phyloP scores from a whole-genome alignment of 2,888 invertebrate species.

The Lepeophtheirus nordmannii region DNA sequence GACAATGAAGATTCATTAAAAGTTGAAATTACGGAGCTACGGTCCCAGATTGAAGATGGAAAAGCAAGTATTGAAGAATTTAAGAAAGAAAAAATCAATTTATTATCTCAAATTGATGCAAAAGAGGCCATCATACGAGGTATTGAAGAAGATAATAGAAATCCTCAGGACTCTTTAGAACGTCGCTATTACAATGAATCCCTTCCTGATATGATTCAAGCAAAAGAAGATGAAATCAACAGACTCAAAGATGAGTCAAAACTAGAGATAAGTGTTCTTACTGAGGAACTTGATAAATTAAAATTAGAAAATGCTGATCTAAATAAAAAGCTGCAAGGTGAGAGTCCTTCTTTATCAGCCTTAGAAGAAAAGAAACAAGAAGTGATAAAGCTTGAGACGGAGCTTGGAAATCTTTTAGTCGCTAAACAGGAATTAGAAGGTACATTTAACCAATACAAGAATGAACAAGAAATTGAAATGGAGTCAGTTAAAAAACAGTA shows the following conservation, averaged over 20 bases:
- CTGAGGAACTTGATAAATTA: constrained; percentile 25
- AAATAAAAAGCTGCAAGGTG: constrained; percentile 24
- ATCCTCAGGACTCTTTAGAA: background rate
- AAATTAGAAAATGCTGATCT: constrained; percentile 25
- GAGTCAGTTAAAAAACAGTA: constrained; percentile 34
- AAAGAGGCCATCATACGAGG: background rate
- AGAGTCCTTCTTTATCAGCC: background rate
- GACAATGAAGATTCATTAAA: too few species aligned
- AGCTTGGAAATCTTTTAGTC: background rate
- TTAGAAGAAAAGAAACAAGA: constrained; percentile 27
- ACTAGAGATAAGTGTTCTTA: constrained; percentile 25
- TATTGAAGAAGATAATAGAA: background rate
- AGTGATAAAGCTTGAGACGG: background rate
- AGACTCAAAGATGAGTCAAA: background rate
- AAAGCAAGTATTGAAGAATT: too few species aligned
- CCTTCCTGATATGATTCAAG: background rate
- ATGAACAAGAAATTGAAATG: constrained; percentile 23
- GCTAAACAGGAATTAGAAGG: background rate
- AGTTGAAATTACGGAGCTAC: background rate
- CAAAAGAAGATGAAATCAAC: background rate
- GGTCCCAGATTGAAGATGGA: background rate
- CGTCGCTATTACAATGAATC: background rate
- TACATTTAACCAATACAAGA: constrained; percentile 6
- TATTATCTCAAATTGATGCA: background rate
- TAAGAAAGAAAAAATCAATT: background rate